These are phyloP conservation scores for Phyllostomus discolor DNA, from an alignment of 2,113 vertebrate species.

Conservation along the genomic window DNA sequence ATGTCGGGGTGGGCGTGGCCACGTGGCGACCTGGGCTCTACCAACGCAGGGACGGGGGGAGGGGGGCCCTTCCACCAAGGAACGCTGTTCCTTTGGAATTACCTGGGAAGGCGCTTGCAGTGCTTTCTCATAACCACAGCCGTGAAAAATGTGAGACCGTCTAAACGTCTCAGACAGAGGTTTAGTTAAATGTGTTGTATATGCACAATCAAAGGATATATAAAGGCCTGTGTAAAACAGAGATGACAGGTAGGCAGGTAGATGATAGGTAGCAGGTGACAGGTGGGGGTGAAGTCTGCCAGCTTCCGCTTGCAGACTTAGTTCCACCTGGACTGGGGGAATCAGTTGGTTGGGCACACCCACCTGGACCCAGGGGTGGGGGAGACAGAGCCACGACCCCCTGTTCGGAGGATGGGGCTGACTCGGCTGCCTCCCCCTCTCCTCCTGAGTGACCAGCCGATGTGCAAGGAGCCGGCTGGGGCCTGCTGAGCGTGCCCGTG, in stretches of 20 bases:
- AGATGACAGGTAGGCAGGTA: neutral
- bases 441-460: rapidly evolving
- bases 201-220: neutral
- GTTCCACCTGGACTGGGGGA: neutral
- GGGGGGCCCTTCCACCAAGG: neutral
- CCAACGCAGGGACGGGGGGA: rapidly evolving
- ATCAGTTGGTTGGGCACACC: neutral
- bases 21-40: neutral
- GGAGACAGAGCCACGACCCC: too few relatives aligned
- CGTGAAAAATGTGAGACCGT: neutral
- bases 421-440: rapidly evolving
- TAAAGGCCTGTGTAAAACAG: neutral
- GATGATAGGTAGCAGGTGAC: too few relatives aligned
- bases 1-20: too few relatives aligned
- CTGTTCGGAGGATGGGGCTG: rapidly evolving
- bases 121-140: neutral
- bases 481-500: too few relatives aligned
- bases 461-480: too few relatives aligned
- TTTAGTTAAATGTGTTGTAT: neutral
- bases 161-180: neutral
- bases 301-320: too few relatives aligned
- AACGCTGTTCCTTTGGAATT: neutral
- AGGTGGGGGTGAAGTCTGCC: neutral
- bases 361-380: too few relatives aligned
- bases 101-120: neutral